A percentile compares a stretch with the other conserved stretches of the same genome.
These are phyloP conservation scores for Nebria salina DNA, from an alignment of 2,888 invertebrate genomes.

Conservation along the genomic window DNA sequence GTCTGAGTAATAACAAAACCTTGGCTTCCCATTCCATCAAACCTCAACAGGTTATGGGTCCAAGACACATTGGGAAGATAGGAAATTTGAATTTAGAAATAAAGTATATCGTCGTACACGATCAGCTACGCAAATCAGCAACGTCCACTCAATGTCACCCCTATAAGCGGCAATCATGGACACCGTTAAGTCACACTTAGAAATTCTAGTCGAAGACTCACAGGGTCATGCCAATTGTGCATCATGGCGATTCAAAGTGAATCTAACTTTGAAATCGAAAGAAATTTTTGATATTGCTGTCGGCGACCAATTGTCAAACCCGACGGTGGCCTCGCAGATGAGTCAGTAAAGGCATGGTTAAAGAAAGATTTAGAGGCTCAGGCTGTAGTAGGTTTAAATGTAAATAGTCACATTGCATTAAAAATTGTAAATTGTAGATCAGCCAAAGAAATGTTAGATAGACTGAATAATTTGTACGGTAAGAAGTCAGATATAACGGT, in stretches of 20 bases:
- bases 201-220: conserved; percentile 49
- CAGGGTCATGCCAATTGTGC: conserved; percentile 50
- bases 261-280: conserved; percentile 51
- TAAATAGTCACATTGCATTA: conserved; percentile 50
- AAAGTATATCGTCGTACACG: too few species aligned
- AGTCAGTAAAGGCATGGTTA: conserved; percentile 50
- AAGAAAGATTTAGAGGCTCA: conserved; percentile 44
- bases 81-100: too few species aligned
- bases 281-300: conserved; percentile 49
- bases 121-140: too few species aligned
- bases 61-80: too few species aligned
- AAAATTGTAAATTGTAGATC: conserved; percentile 52
- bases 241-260: conserved; percentile 52
- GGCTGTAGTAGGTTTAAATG: conserved; percentile 52
- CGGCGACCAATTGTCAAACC: conserved; percentile 48
- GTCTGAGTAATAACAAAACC: too few species aligned
- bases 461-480: conserved; percentile 49
- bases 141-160: too few species aligned
- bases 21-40: too few species aligned
- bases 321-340: conserved; percentile 40
- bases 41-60: too few species aligned
- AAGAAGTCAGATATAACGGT: conserved; percentile 49
- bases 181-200: conserved; percentile 49
- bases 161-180: conserved; percentile 44
- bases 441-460: conserved; percentile 49